Evolutionary conservation across 2,888 invertebrate species (phyloP), one percentile per base, ranked within the genome.

Genomic region (Tinea trinotella): DNA sequence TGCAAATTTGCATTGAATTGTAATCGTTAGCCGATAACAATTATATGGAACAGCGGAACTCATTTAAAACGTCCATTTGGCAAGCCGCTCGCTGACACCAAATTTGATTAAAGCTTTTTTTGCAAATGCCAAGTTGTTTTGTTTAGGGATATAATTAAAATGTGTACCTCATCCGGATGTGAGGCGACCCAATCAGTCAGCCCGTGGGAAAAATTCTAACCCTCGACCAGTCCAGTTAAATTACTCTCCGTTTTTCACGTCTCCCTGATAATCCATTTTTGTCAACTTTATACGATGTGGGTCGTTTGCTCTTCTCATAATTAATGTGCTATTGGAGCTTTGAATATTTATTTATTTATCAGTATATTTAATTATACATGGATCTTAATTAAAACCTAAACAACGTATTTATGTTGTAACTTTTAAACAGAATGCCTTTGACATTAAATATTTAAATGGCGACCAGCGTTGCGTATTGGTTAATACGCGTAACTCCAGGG

Each of bases 161-260:
- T 24, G 50, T 50, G 50, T 50, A 50, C 50, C 17, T 50, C 24
- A 15, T 12, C 50, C 24, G 48, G 48, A n/a, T 19, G 40, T 15
- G 36, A 19, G 17, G 52, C 52, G 40, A 53, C 40, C 53, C 53
- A 53, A 53, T 53, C 53, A 53, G 53, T 53, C 53, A 53, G 53
- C 40, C 18, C 36, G 53, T 53, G 36, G 53, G 53, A 53, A 53
- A 53, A 53, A 53, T 53, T 35, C 19, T 36, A 53, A 40, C 53
- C 53, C 53, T 13, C 40, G 53, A 18, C 15, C 53, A 20, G 53
- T 53, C 40, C 12, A 19, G 40, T 22, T 52, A 53, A 53, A 53
- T 53, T 35, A 20, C 53, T 19, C n/a, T 19, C 53, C 53, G 40
- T 53, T 40, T 40, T 53, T 53, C 53, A 53, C 53, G 22, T 40